Conservation (phyloP, 1,140 invertebrate species). For the Drosophila willistoni region DNA sequence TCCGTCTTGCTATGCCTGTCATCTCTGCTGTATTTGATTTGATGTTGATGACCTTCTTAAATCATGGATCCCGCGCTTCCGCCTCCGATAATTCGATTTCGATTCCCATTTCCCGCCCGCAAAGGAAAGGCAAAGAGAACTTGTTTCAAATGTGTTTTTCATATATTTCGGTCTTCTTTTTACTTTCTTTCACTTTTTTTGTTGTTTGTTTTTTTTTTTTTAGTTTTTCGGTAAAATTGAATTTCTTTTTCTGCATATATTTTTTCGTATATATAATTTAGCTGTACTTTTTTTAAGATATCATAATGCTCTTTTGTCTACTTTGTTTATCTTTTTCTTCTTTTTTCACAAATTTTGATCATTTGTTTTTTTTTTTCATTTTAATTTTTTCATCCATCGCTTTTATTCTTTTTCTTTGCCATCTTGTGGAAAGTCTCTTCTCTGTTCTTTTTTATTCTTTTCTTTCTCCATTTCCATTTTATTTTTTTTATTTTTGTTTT, state of each 20-base stretch:
- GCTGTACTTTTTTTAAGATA: slow-evolving; percentile 27
- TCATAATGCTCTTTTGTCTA: slow-evolving; percentile 47
- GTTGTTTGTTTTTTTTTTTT: slow-evolving; percentile 56
- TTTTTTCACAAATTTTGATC: slow-evolving; percentile 56
- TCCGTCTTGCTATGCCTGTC: neutral
- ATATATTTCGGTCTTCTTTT: slow-evolving; percentile 73
- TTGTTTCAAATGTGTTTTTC: slow-evolving; percentile 68
- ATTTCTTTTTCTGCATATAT: slow-evolving; percentile 70
- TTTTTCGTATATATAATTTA: slow-evolving; percentile 72
- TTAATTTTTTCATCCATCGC: slow-evolving; percentile 30
- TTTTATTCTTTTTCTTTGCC: slow-evolving; percentile 61
- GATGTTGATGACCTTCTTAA: neutral
- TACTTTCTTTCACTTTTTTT: slow-evolving; percentile 39
- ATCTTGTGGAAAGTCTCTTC: slow-evolving; percentile 54
- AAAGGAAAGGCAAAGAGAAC: slow-evolving; percentile 72
- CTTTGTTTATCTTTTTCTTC: slow-evolving; percentile 55
- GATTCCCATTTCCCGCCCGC: slow-evolving; percentile 46
- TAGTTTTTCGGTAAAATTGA: slow-evolving; percentile 66
- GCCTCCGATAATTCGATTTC: neutral
- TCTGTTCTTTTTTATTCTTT: slow-evolving; percentile 55
- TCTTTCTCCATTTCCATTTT: slow-evolving; percentile 47
- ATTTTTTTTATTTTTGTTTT: slow-evolving; percentile 42
- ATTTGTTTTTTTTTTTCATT: slow-evolving; percentile 54
- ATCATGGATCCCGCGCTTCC: neutral
- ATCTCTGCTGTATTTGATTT: slow-evolving; percentile 18